Conservation (phyloP, 2,113 vertebrate genomes). For the Lagenorhynchus albirostris region DNA sequence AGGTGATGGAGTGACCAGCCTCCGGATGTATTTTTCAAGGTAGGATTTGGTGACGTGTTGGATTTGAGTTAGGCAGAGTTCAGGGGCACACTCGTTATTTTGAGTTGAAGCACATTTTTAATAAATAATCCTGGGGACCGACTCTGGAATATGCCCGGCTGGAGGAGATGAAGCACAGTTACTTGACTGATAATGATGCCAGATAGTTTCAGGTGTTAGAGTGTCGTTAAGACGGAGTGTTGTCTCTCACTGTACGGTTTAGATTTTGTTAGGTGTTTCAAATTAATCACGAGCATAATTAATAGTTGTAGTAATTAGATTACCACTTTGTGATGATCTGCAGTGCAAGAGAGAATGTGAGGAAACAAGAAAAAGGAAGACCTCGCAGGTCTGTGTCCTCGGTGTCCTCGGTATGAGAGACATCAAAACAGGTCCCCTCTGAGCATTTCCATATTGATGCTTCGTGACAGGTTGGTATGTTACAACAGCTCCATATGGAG, state of each 20-base stretch:
- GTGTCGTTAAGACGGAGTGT: slow-evolving; percentile 53
- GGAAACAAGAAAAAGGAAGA: slow-evolving; percentile 1
- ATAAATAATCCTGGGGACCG: background rate
- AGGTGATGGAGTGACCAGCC: background rate
- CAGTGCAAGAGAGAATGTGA: background rate
- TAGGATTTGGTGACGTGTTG: background rate
- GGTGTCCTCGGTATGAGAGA: background rate
- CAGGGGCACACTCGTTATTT: background rate
- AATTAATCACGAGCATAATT: slow-evolving; percentile 68
- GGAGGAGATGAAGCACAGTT: slow-evolving; percentile 19
- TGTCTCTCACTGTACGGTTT: slow-evolving; percentile 23
- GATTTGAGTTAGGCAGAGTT: background rate
- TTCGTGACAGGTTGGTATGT: background rate
- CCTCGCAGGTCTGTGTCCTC: background rate
- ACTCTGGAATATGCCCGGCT: background rate
- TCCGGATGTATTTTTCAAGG: background rate
- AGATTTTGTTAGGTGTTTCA: slow-evolving; percentile 55
- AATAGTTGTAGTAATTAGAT: slow-evolving; percentile 66
- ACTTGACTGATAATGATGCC: slow-evolving; percentile 44
- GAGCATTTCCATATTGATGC: background rate
- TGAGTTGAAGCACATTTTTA: background rate
- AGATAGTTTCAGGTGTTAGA: slow-evolving; percentile 61
- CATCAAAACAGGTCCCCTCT: background rate
- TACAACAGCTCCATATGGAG: background rate
- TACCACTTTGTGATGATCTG: slow-evolving; percentile 36